A percentile compares a stretch with the other conserved stretches of the same genome.
Evolutionary conservation across 2,888 invertebrate species (phyloP).

Genomic region (Punctoribates punctum): DNA sequence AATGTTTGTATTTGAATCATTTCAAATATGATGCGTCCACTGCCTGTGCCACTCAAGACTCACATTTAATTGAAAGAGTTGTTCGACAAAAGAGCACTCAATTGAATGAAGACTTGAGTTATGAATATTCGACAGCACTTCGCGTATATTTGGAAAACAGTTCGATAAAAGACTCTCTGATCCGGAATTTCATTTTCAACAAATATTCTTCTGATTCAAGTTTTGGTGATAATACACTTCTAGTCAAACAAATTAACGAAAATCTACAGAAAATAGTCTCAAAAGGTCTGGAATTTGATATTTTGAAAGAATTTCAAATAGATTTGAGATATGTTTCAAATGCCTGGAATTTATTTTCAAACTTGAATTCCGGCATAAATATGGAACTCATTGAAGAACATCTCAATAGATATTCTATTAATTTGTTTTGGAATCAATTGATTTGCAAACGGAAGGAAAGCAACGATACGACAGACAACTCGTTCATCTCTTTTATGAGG

Average conservation of each 20-base stretch:
- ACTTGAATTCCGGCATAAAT: neutral
- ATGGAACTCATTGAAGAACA: constrained; percentile 21
- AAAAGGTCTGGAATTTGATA: neutral
- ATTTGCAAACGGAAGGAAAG: neutral
- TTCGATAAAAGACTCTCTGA: constrained; percentile 4
- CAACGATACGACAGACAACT: neutral
- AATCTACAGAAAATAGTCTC: neutral
- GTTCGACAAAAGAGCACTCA: neutral
- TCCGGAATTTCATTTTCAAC: constrained; percentile 15
- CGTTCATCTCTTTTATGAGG: constrained; percentile 17
- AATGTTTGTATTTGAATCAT: constrained; percentile 6
- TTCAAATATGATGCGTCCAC: constrained; percentile 17
- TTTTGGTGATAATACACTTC: neutral
- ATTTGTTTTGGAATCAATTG: constrained; percentile 37
- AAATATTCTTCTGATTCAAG: neutral
- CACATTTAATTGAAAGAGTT: neutral
- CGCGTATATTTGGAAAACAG: constrained; percentile 30
- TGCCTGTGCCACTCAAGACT: constrained; percentile 1
- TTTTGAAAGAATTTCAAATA: constrained; percentile 28
- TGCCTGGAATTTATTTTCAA: constrained; percentile 7
- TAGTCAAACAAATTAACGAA: neutral
- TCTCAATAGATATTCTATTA: constrained; percentile 28
- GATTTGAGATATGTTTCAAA: constrained; percentile 38
- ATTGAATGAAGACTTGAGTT: neutral
- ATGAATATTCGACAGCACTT: constrained; percentile 9